Evolutionary conservation across 2,797 vertebrate species (phyloP).

Genomic region (Rousettus madagascariensis): DNA sequence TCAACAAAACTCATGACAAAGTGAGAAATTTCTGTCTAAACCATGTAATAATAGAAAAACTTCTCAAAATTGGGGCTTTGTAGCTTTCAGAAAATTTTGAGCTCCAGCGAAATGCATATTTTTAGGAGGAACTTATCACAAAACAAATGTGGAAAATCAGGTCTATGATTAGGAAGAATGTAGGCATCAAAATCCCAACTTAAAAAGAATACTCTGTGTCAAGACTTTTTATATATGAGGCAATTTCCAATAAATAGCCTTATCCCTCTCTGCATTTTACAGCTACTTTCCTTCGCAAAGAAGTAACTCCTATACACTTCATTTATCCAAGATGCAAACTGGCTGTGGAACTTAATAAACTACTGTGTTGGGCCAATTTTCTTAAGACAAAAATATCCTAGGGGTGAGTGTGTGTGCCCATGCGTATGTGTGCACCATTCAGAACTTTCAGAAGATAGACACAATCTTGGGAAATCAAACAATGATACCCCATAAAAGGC

Average conservation of each 20-base stretch:
- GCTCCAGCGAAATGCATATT: neutral
- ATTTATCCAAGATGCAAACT: neutral
- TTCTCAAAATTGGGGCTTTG: neutral
- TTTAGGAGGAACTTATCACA: neutral
- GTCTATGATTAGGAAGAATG: neutral
- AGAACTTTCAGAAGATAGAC: neutral
- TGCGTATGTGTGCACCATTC: neutral
- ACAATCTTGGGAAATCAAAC: neutral
- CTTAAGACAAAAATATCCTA: neutral
- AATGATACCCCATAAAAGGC: neutral
- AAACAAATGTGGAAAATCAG: slow-evolving; percentile 3
- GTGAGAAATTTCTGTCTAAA: neutral
- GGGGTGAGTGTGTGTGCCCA: no score
- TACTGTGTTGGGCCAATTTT: neutral
- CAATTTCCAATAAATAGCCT: neutral
- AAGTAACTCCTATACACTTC: neutral
- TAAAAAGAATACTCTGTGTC: neutral
- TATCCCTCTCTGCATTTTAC: neutral
- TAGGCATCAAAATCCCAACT: neutral
- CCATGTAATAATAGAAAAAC: neutral
- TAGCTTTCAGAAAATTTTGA: slow-evolving; percentile 13
- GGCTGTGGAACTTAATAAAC: neutral
- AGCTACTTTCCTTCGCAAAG: neutral
- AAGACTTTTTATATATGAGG: neutral
- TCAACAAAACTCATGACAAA: slow-evolving; percentile 28